These are phyloP conservation scores for Piscicola geometra DNA, from an alignment of 2,888 invertebrate genomes.

Conservation along the genomic window DNA sequence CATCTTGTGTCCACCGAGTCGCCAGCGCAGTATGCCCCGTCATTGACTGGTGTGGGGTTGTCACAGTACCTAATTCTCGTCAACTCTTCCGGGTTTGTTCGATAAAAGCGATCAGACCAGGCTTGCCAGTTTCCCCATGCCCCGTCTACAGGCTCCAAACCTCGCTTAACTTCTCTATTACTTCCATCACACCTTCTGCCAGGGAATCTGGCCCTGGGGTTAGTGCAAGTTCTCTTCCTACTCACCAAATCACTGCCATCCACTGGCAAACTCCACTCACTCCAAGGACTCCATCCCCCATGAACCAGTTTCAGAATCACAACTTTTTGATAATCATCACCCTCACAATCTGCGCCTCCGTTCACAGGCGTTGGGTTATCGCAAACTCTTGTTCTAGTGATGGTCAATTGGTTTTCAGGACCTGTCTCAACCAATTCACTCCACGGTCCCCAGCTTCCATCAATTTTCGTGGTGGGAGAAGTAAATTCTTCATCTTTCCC, in stretches of 20 bases:
- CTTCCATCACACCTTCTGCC: constrained; percentile 36
- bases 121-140: not conserved
- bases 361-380: constrained; percentile 9
- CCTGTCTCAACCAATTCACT: not conserved
- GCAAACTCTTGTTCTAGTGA: constrained; percentile 22
- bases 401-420: constrained; percentile 5
- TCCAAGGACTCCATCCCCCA: constrained; percentile 40
- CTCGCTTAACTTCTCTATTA: constrained; percentile 25
- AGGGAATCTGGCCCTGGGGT: constrained; percentile 33
- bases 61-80: constrained; percentile 28
- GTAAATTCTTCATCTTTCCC: not conserved
- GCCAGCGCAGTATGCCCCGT: constrained; percentile 25
- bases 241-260: constrained; percentile 34
- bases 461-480: not conserved
- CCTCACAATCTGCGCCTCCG: constrained; percentile 25
- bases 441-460: constrained; percentile 27
- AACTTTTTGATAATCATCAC: not conserved
- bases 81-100: constrained; percentile 14
- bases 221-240: constrained; percentile 37
- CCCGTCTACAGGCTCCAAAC: constrained; percentile 30
- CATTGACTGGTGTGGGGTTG: constrained; percentile 36
- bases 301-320: constrained; percentile 29
- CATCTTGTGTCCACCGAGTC: not conserved
- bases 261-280: constrained; percentile 36
- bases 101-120: not conserved